A percentile compares a stretch with the other conserved stretches of the same genome.
Evolutionary conservation across 2,888 invertebrate genomes (phyloP).

Genomic region (Epirrhoe alternata): DNA sequence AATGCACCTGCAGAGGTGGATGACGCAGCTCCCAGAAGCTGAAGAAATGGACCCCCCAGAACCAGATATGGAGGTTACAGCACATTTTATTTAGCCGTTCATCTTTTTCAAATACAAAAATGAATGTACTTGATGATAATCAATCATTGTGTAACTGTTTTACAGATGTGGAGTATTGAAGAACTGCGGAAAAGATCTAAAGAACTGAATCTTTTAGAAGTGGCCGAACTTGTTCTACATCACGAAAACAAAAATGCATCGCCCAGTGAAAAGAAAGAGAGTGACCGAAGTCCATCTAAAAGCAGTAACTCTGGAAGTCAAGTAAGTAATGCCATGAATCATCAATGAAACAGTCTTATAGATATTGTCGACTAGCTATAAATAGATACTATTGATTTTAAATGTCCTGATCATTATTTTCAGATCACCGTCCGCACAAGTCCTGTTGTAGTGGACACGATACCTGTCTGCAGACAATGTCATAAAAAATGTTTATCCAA

Average conservation of each 20-base stretch:
- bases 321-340: constrained; percentile 74
- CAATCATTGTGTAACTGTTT: no score
- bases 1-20: constrained; percentile 91
- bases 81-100: no score
- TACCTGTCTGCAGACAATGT: constrained; percentile 91
- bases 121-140: no score
- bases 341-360: no score
- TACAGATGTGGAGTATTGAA: constrained; percentile 88
- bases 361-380: neutral
- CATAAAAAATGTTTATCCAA: constrained; percentile 90
- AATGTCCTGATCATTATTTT: constrained; percentile 47
- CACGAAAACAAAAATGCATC: constrained; percentile 65
- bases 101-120: no score
- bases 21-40: constrained; percentile 90
- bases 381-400: neutral
- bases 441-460: constrained; percentile 89
- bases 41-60: constrained; percentile 83
- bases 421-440: constrained; percentile 92
- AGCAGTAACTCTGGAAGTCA: constrained; percentile 92
- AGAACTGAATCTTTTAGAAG: constrained; percentile 87
- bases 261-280: constrained; percentile 79
- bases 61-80: constrained; percentile 81
- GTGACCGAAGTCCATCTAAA: constrained; percentile 88
- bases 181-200: constrained; percentile 89
- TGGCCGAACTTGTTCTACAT: constrained; percentile 70